These are phyloP conservation scores for Pagetopsis macropterus DNA, from an alignment of 2,797 vertebrate species.

Conservation along the genomic window DNA sequence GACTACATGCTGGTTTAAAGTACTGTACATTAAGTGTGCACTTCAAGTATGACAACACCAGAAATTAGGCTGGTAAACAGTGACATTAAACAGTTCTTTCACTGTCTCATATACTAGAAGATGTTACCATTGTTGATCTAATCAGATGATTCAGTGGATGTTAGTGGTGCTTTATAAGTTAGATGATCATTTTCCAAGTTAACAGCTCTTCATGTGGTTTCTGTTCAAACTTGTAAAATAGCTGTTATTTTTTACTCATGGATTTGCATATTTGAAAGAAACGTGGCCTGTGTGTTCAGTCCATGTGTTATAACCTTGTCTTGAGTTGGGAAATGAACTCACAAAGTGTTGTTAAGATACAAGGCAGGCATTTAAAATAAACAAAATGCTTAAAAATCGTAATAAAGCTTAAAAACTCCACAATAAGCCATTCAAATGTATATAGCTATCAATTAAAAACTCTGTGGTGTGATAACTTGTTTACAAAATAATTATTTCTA, in stretches of 20 bases:
- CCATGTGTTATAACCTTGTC: conserved; percentile 29
- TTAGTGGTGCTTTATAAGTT: conserved; percentile 17
- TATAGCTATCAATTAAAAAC: background rate
- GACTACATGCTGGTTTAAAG: conserved; percentile 14
- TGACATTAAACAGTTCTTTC: background rate
- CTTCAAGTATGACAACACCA: conserved; percentile 10
- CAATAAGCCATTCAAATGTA: background rate
- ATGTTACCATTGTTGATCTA: conserved; percentile 6
- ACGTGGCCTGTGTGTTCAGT: conserved; percentile 26
- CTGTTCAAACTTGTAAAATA: conserved; percentile 28
- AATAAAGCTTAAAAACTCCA: background rate
- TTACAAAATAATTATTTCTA: background rate
- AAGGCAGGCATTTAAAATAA: background rate
- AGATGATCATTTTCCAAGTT: background rate
- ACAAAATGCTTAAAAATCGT: background rate
- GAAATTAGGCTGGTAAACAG: background rate
- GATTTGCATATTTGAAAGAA: conserved; percentile 15
- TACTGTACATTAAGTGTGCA: background rate
- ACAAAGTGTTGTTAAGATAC: conserved; percentile 18
- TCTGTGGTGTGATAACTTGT: background rate
- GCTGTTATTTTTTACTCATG: background rate
- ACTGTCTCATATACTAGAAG: conserved; percentile 10
- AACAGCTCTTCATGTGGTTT: conserved; percentile 4
- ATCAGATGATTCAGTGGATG: conserved; percentile 1
- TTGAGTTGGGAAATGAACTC: conserved; percentile 9